Evolutionary conservation across 2,113 vertebrate species (phyloP), one percentile per base, ranked within the genome.

Genomic region (Nothoprocta pentlandii): DNA sequence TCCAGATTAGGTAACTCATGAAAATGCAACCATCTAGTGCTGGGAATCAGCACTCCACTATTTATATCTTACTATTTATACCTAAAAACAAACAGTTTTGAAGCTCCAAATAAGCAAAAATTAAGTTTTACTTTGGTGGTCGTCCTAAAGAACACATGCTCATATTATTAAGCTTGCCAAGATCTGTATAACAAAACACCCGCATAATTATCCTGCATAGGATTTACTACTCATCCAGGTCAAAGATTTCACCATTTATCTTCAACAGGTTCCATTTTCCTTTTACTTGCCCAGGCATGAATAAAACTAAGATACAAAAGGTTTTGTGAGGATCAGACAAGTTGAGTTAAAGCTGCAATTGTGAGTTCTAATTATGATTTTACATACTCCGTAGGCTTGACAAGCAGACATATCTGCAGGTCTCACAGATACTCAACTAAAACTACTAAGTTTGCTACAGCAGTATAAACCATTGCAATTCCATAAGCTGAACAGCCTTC

Each of bases 221-320:
- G 59, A 95, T 93, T 95, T 92, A 83, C 85, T 93, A 23, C 63
- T 54, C 53, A 75, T 42, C 26, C 89, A 94, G 84, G 93, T 87
- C 91, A 97, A 92, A 95, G 87, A 75, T 44, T 77, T 81, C 79
- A 80, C 30, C 68, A 88, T 88, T 90, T 90, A 89, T 90, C 92
- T 87, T 81, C 39, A 67, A 46, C 73, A 90, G 78, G 14, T 3
- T 53, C 13, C 58, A 44, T 34, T 62, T 89, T 78, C 68, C 78
- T 87, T 94, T 90, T 86, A 94, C 87, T 94, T 96, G 85, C 46
- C 79, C 77, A 64, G 88, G 89, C 91, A 92, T 91, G 89, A 96
- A 80, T 75, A 80, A 30, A 87, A 73, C 36, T 5, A 67, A 80
- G 26, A 79, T 92, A 77, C 62, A 88, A 88, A 90, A 92, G 41